These are phyloP conservation scores for Oostethus manadensis DNA, from an alignment of 2,113 vertebrate species.

Conservation along the genomic window DNA sequence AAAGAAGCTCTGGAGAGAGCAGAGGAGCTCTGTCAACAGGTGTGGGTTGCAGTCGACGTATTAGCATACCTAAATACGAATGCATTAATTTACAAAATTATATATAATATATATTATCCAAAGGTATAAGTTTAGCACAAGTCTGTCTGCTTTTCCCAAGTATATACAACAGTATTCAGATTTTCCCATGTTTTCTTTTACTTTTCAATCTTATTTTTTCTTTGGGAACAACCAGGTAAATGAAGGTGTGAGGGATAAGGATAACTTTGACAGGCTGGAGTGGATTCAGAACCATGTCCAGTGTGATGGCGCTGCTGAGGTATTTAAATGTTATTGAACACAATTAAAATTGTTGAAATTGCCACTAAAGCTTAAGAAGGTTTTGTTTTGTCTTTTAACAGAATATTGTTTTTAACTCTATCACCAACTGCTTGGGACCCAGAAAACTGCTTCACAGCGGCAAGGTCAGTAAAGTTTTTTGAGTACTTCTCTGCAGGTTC, in stretches of 20 bases:
- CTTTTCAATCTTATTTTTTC: neutral
- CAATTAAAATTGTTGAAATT: neutral
- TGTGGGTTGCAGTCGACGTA: conserved; percentile 12
- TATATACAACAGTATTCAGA: neutral
- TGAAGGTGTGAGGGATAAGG: conserved; percentile 90
- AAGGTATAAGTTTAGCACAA: neutral
- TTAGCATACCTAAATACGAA: neutral
- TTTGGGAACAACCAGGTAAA: conserved; percentile 75
- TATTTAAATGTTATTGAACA: conserved; percentile 35
- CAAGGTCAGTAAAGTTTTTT: conserved; percentile 60
- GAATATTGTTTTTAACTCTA: conserved; percentile 90
- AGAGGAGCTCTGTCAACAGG: conserved; percentile 84
- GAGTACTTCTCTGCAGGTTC: too few species aligned
- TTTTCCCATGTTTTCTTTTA: too few species aligned
- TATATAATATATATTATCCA: too few species aligned
- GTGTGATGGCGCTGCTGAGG: conserved; percentile 86
- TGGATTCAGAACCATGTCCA: conserved; percentile 92
- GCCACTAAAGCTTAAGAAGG: too few species aligned
- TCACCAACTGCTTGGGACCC: conserved; percentile 95
- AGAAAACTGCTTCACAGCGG: conserved; percentile 91
- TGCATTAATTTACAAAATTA: neutral
- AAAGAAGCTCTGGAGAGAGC: conserved; percentile 84
- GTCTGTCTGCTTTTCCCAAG: neutral
- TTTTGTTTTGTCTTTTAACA: conserved; percentile 46
- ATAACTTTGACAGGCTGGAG: conserved; percentile 89